A percentile compares a stretch with the other conserved stretches of the same genome.
phyloP scores from a whole-genome alignment of 2,888 invertebrate species.

The Athalia circularis region DNA sequence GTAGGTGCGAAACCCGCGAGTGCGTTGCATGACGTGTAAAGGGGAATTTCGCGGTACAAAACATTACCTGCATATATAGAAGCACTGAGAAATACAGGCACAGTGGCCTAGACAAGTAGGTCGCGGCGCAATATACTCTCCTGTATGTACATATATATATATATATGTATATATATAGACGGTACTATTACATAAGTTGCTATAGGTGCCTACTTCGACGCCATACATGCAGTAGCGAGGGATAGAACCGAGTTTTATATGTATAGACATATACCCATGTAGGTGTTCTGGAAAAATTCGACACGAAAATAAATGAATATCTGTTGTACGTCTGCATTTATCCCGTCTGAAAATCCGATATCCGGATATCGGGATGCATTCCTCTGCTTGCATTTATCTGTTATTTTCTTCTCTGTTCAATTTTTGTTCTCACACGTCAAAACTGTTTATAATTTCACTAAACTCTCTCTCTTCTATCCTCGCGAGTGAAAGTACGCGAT shows the following conservation, averaged over 20 bases:
- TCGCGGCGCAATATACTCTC: conserved; percentile 69
- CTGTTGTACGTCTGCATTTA: too few relatives aligned
- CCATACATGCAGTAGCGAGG: conserved; percentile 52
- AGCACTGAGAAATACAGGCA: conserved; percentile 61
- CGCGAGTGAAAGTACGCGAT: not conserved
- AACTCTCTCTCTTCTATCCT: too few relatives aligned
- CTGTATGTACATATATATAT: conserved; percentile 49
- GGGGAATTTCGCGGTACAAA: conserved; percentile 49
- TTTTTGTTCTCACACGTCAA: too few relatives aligned
- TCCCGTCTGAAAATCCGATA: too few relatives aligned
- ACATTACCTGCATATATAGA: conserved; percentile 60
- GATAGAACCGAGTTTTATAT: conserved; percentile 39
- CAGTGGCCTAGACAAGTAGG: conserved; percentile 73
- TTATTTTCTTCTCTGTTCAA: too few relatives aligned
- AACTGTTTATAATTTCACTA: too few relatives aligned
- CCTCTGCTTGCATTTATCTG: too few relatives aligned
- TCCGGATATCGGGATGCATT: too few relatives aligned
- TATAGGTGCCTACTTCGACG: conserved; percentile 55
- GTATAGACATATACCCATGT: too few relatives aligned
- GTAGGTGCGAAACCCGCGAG: conserved; percentile 11
- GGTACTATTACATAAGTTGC: conserved; percentile 64
- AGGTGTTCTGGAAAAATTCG: not conserved
- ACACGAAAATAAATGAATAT: not conserved
- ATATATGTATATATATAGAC: conserved; percentile 29
- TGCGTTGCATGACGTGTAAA: conserved; percentile 46